phyloP scores from a whole-genome alignment of 2,888 invertebrate species.

The Formica aserva region DNA sequence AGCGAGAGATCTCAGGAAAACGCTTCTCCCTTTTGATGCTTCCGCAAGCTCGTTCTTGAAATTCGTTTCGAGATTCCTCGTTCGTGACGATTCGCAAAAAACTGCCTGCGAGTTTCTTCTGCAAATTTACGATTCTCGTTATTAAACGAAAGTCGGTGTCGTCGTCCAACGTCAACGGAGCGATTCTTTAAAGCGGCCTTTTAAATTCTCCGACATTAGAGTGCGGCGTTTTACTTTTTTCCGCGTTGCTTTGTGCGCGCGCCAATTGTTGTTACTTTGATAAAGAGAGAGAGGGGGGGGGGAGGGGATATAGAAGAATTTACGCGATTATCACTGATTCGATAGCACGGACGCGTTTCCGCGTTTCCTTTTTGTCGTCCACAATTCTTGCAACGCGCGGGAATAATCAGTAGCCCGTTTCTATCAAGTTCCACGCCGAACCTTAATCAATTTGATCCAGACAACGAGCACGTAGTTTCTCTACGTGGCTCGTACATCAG shows the following conservation, averaged over 20 bases:
- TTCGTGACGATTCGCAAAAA: constrained; percentile 6
- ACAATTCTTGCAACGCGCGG: constrained; percentile 35
- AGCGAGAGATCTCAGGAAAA: background rate
- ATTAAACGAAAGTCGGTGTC: constrained; percentile 72
- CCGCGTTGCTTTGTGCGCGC: background rate
- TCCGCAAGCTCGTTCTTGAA: constrained; percentile 7
- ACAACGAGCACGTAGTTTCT: constrained; percentile 49
- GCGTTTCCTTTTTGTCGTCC: constrained; percentile 20
- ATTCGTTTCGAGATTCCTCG: constrained; percentile 5
- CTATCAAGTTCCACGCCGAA: constrained; percentile 34
- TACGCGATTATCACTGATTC: constrained; percentile 27
- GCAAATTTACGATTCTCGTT: constrained; percentile 79
- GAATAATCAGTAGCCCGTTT: constrained; percentile 41
- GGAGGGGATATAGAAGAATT: background rate
- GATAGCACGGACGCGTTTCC: background rate
- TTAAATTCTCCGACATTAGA: constrained; percentile 28
- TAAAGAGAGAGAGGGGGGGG: background rate
- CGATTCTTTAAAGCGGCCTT: constrained; percentile 40
- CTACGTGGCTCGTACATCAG: constrained; percentile 49
- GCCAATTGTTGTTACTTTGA: background rate
- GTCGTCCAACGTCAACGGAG: constrained; percentile 2
- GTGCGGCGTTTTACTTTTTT: background rate
- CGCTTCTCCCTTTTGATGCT: background rate
- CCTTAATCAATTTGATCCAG: constrained; percentile 50
- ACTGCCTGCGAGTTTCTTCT: constrained; percentile 38